Evolutionary conservation across 1,140 invertebrate genomes (phyloP), one percentile per base, ranked within the genome.

Genomic region (Alviniconcha marisindica): DNA sequence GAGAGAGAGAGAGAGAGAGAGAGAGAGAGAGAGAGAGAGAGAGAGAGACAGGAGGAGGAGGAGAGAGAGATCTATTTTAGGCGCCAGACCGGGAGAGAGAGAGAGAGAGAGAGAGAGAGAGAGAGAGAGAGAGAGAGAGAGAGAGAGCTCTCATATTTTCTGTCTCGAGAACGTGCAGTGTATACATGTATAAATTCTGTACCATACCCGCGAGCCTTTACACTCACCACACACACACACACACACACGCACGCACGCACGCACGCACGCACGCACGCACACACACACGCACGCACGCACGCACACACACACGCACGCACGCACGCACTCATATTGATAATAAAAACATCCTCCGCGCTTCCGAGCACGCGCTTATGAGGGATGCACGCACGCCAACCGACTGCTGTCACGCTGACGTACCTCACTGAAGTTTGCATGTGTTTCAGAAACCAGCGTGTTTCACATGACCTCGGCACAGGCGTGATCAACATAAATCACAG

Each of bases 1-100:
- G 63, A 66, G 63, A 66, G 63, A 66, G n/a, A 66, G 63, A 66
- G 63, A 66, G 63, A 66, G 2, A 31, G 63, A 4, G 63, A 69
- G 4, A 3, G 63, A 69, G 63, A 73, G 18, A 2, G 69, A 36
- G 0, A 33, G 69, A 36, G 69, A 28, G n/a, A 38, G 10, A 18
- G 7, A 73, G 31, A 36, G 69, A 18, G 69, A 28, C 21, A 73
- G 31, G 36, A 7, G 69, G n/a, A 73, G 69, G 7, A 33, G 21
- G 33, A 18, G 28, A 31, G 69, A 31, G 18, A 69, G 10, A 69
- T 1, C 15, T 1, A 69, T 15, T 14, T 14, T 21, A 12, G 28
- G 63, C 1, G 63, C 0, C 15, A 69, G n/a, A 21, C 21, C 0
- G 31, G 36, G 69, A 2, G n/a, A 38, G 69, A 73, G 38, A 28